These are phyloP conservation scores for Petromus typicus DNA, from an alignment of 2,113 vertebrate species.

Conservation along the genomic window DNA sequence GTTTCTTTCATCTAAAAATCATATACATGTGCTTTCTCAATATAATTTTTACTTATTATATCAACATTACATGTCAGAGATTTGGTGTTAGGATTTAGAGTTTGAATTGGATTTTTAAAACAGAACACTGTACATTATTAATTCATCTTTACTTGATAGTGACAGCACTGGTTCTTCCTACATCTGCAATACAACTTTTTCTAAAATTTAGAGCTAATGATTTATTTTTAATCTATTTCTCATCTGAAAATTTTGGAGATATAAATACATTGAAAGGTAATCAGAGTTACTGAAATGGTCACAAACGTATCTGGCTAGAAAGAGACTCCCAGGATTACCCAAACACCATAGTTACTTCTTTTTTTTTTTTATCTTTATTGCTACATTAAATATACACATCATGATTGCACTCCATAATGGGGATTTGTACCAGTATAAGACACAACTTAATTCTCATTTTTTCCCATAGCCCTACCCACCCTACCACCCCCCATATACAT, in stretches of 20 bases:
- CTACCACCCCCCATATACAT: no score
- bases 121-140: neutral
- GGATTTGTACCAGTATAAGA: no score
- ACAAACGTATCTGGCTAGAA: neutral
- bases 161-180: neutral
- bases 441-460: no score
- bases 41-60: neutral
- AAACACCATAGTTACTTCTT: neutral
- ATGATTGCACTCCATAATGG: no score
- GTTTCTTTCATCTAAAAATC: neutral
- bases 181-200: neutral
- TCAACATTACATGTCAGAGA: neutral
- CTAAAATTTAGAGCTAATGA: neutral
- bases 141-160: neutral
- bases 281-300: neutral
- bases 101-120: constrained; percentile 8
- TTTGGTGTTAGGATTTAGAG: neutral
- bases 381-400: no score
- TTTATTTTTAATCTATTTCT: neutral
- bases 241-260: neutral
- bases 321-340: neutral
- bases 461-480: no score
- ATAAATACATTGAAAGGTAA: neutral
- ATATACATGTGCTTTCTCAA: neutral
- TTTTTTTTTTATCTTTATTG: no score